These are phyloP conservation scores for Oceanites oceanicus DNA, from an alignment of 2,113 vertebrate species.

Conservation along the genomic window DNA sequence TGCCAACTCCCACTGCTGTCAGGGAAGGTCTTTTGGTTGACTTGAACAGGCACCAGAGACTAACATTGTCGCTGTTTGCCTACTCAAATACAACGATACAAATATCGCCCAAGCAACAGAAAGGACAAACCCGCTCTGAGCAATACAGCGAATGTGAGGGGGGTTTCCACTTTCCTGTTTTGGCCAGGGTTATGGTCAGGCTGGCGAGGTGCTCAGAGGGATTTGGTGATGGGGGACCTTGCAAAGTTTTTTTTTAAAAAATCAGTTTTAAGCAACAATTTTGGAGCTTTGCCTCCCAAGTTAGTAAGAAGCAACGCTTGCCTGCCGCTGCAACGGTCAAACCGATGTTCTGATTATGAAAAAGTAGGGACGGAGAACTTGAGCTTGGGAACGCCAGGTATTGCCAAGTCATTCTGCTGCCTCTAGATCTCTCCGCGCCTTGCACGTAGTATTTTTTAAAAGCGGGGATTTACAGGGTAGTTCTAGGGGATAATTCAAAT, in stretches of 20 bases:
- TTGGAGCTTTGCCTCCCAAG: neutral
- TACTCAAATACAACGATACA: neutral
- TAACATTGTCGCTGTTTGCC: neutral
- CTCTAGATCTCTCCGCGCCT: neutral
- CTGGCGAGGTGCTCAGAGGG: rapidly evolving
- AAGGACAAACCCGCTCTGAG: neutral
- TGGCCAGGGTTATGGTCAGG: neutral
- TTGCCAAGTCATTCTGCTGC: neutral
- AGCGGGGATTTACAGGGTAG: neutral
- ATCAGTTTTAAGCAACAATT: neutral
- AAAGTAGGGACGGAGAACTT: neutral
- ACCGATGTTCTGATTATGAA: rapidly evolving
- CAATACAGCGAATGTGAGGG: neutral
- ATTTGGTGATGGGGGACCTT: neutral
- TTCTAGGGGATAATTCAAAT: neutral
- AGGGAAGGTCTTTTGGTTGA: neutral
- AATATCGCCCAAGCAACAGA: neutral
- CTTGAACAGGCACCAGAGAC: neutral
- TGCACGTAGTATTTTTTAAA: neutral
- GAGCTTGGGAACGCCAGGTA: neutral
- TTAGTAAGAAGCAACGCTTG: neutral
- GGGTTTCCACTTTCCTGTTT: neutral
- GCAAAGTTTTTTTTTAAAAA: neutral
- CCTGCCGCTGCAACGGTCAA: too few relatives aligned
- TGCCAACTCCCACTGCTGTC: neutral